phyloP scores from a whole-genome alignment of 2,888 invertebrate species.

The Xestia c-nigrum region DNA sequence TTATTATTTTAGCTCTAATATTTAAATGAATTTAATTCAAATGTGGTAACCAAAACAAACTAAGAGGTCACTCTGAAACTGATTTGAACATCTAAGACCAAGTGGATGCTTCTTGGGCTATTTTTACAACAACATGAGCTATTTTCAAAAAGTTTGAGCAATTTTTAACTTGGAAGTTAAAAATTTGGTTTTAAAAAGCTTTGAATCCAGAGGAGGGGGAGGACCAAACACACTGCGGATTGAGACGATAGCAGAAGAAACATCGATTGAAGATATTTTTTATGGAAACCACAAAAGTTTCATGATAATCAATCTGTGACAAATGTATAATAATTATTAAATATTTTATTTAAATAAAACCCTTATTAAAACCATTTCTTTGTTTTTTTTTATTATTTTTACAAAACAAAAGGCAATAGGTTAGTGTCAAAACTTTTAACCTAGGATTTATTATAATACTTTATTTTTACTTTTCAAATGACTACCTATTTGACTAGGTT shows the following conservation, averaged over 20 bases:
- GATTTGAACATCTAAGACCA: not conserved
- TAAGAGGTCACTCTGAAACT: not conserved
- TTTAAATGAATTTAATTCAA: not conserved
- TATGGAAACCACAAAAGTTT: not conserved
- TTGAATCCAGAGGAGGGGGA: not conserved
- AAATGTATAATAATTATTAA: not conserved
- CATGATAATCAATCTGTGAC: not conserved
- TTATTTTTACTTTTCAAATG: not conserved
- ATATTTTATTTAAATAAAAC: conserved; percentile 1
- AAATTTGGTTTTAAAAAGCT: not conserved
- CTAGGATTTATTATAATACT: not conserved
- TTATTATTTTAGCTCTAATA: not conserved
- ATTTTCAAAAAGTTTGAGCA: not conserved
- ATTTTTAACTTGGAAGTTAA: not conserved
- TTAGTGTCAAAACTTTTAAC: not conserved
- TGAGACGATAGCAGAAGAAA: not conserved
- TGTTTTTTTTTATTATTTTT: not conserved
- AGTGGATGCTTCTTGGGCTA: not conserved
- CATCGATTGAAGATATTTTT: not conserved
- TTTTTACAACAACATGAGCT: not conserved
- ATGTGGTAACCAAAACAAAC: not conserved
- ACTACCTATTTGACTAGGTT: no score
- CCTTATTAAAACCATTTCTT: not conserved
- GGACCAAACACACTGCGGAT: not conserved
- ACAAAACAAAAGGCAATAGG: not conserved